Conservation (phyloP, 2,113 vertebrate species). For the Picathartes gymnocephalus region DNA sequence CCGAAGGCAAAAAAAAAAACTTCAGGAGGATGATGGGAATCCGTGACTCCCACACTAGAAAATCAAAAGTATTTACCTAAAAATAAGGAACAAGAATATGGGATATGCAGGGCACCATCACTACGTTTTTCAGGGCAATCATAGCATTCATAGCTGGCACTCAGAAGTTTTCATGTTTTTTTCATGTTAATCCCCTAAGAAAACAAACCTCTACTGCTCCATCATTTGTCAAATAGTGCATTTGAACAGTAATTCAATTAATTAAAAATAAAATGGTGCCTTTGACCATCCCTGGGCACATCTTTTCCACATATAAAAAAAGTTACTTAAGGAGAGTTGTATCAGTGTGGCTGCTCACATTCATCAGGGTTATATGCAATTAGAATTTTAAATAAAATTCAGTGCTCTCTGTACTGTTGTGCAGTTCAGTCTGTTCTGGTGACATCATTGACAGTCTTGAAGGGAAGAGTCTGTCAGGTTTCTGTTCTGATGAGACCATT, state of each 20-base stretch:
- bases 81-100: background rate
- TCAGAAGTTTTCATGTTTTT: background rate
- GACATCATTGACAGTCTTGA: background rate
- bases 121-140: background rate
- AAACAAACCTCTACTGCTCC: background rate
- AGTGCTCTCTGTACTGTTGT: rapidly evolving
- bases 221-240: background rate
- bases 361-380: background rate
- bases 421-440: background rate
- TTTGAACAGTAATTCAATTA: background rate
- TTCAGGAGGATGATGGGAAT: background rate
- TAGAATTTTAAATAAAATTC: background rate
- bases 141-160: background rate
- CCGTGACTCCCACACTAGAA: background rate
- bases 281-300: background rate
- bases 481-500: background rate
- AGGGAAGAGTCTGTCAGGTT: background rate
- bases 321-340: background rate
- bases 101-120: background rate
- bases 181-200: background rate
- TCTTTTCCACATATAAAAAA: background rate
- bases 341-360: background rate
- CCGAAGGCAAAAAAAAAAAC: background rate
- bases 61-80: background rate
- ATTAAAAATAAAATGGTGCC: background rate